Conservation (phyloP, 2,113 vertebrate genomes). For the Ciconia stormi region DNA sequence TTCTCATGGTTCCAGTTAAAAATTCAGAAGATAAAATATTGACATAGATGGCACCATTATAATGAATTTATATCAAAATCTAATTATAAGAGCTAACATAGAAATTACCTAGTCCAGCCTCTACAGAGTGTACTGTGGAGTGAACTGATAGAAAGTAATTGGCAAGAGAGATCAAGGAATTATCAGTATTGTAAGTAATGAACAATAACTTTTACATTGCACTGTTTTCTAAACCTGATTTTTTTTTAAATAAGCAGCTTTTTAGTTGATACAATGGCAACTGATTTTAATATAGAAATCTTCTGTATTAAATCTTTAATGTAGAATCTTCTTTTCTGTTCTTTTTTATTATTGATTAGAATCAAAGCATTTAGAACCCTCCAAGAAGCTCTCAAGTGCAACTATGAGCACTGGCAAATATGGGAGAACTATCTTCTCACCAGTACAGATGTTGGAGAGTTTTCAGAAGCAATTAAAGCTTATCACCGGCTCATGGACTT, state of each 20-base stretch:
- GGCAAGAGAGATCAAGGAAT: neutral
- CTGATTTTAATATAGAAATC: neutral
- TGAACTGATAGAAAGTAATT: neutral
- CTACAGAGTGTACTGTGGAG: neutral
- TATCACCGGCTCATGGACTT: slow-evolving; percentile 96
- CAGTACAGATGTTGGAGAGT: slow-evolving; percentile 90
- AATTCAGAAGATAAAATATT: neutral
- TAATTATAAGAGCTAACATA: neutral
- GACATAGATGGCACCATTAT: neutral
- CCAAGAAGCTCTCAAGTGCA: slow-evolving; percentile 95
- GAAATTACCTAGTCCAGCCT: neutral
- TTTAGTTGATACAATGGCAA: neutral
- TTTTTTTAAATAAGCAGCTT: neutral
- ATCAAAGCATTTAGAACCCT: slow-evolving; percentile 91
- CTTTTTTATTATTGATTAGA: slow-evolving; percentile 69
- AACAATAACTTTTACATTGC: neutral
- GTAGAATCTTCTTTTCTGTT: neutral
- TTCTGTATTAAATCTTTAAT: neutral
- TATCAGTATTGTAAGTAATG: neutral
- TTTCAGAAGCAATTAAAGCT: slow-evolving; percentile 89
- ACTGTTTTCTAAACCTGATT: neutral
- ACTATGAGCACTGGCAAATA: slow-evolving; percentile 98
- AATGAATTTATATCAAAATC: neutral
- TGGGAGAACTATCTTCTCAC: slow-evolving; percentile 97
- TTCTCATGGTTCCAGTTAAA: neutral